These are phyloP conservation scores for Nysson spinosus DNA, from an alignment of 2,888 invertebrate genomes.

Conservation along the genomic window DNA sequence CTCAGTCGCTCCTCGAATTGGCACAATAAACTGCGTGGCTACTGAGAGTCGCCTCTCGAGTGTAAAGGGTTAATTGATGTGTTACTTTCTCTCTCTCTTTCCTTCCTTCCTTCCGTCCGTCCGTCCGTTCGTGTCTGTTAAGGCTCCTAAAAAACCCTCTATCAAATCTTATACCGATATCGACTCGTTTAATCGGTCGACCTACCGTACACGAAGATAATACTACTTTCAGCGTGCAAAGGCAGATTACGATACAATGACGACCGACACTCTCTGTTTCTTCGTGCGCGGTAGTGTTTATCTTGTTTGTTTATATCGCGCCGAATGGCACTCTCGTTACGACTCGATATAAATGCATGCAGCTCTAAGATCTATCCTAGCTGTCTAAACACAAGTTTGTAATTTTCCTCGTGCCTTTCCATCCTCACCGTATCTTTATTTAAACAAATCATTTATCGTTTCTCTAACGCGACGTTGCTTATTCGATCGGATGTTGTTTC, in stretches of 20 bases:
- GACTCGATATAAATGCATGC: slow-evolving; percentile 68
- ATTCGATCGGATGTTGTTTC: too few relatives aligned
- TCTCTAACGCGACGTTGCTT: too few relatives aligned
- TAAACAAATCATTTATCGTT: too few relatives aligned
- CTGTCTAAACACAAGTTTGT: slow-evolving; percentile 51
- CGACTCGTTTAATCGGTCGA: slow-evolving; percentile 37
- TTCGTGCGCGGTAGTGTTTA: slow-evolving; percentile 35
- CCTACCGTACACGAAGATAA: slow-evolving; percentile 50
- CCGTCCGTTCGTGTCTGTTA: slow-evolving; percentile 54
- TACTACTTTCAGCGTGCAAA: slow-evolving; percentile 54
- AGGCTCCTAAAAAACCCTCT: slow-evolving; percentile 44
- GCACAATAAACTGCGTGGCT: too few relatives aligned
- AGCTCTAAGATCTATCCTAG: slow-evolving; percentile 67
- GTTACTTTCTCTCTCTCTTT: too few relatives aligned
- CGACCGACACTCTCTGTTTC: slow-evolving; percentile 38
- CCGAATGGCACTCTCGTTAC: slow-evolving; percentile 41
- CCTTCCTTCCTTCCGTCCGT: background rate
- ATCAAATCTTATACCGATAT: slow-evolving; percentile 47
- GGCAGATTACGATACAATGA: slow-evolving; percentile 37
- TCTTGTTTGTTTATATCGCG: too few relatives aligned
- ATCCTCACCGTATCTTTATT: too few relatives aligned
- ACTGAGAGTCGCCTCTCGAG: too few relatives aligned
- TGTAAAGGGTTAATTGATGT: too few relatives aligned
- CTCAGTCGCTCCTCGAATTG: too few relatives aligned
- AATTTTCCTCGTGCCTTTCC: slow-evolving; percentile 3